Evolutionary conservation across 2,113 vertebrate species (phyloP).

Genomic region (Myiozetetes cayanensis): DNA sequence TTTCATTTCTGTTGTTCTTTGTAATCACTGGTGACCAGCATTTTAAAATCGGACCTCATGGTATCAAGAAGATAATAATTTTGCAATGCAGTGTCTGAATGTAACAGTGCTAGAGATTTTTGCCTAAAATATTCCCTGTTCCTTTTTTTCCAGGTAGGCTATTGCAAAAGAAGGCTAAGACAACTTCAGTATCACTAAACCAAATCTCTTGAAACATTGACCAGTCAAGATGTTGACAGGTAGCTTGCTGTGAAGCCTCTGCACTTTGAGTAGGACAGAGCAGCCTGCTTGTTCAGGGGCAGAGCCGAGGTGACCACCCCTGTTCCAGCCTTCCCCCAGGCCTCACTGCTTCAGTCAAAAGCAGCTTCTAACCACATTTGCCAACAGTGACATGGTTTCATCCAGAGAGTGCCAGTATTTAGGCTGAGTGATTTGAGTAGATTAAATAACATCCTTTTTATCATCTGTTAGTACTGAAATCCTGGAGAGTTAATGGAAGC

Average conservation of each 20-base stretch:
- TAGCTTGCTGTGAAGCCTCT: not conserved
- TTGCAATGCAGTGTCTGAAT: conserved; percentile 54
- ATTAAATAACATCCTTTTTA: not conserved
- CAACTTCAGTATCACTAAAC: conserved; percentile 32
- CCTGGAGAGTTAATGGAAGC: not conserved
- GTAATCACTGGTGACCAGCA: conserved; percentile 64
- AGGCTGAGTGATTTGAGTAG: not conserved
- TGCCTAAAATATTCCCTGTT: conserved; percentile 34
- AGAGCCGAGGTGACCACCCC: not conserved
- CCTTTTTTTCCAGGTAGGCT: not conserved
- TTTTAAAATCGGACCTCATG: conserved; percentile 55
- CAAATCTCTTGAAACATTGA: not conserved
- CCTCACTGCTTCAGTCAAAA: not conserved
- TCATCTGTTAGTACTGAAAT: not conserved
- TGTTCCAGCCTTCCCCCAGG: not conserved
- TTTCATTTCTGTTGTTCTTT: conserved; percentile 43
- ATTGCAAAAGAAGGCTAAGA: conserved; percentile 15
- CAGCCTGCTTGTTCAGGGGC: not conserved
- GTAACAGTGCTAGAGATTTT: conserved; percentile 54
- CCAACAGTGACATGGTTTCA: not conserved
- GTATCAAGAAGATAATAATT: conserved; percentile 31
- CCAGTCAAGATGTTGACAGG: not conserved
- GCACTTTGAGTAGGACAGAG: not conserved
- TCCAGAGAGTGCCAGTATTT: not conserved
- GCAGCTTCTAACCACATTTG: not conserved